Evolutionary conservation across 1,140 invertebrate genomes (phyloP), one percentile per base, ranked within the genome.

Genomic region (Cyclina sinensis): DNA sequence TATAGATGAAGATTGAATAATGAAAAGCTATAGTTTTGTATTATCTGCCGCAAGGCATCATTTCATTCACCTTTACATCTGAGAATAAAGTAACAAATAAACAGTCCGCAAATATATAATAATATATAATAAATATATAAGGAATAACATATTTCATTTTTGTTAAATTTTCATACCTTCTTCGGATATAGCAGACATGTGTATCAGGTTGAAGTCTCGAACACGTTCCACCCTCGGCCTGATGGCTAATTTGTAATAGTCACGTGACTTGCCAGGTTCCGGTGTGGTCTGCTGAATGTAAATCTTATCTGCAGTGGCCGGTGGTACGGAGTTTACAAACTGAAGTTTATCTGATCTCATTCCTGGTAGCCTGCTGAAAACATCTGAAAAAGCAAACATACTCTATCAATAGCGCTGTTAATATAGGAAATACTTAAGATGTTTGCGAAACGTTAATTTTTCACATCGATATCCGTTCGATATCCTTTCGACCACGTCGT

Each of bases 331-430:
- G n/a, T 30, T 59, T 2, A 80, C 78, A 39, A 59, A 59, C 24
- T 18, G 32, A 37, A 80, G 30, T 39, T 18, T 48, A 5, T 12
- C 32, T 54, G 3, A 0, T 18, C 4, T 4, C 0, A 59, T 39
- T 18, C 35, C 51, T 3, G 78, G 78, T 0, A 59, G 32, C 14
- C 30, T 35, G n/a, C 1, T 59, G 9, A 80, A n/a, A 3, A 32
- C 51, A 37, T 57, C 78, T 80, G 78, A 37, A 80, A 80, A 32
- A n/a, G n/a, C n/a, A n/a, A n/a, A n/a, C n/a, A n/a, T n/a, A n/a
- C n/a, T n/a, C n/a, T n/a, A n/a, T n/a, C n/a, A n/a, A n/a, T n/a
- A n/a, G n/a, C n/a, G n/a, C n/a, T n/a, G n/a, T n/a, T n/a, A n/a
- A n/a, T n/a, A n/a, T n/a, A n/a, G n/a, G n/a, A n/a, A n/a, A n/a